Evolutionary conservation across 1,140 invertebrate species (phyloP), one percentile per base, ranked within the genome.

Genomic region (Reticulitermes speratus): DNA sequence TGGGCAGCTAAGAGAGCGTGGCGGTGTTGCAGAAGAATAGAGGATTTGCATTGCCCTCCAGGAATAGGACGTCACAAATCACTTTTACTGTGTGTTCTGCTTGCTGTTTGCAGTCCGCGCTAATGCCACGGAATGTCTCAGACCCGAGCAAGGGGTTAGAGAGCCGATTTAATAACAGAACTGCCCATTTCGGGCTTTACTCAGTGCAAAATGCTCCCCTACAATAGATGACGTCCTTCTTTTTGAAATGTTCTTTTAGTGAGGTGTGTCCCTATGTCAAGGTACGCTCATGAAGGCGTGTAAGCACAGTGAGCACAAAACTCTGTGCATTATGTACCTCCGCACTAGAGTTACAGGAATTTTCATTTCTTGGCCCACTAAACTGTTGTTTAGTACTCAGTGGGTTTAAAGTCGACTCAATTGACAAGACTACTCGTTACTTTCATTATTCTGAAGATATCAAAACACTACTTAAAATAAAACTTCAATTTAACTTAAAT

Each of bases 41-140:
- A 44, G 83, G 83, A 84, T 84, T 84, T 84, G 83, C 83, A 84
- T 84, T 44, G 48, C 44, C n/a, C 65, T 75, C 7, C 65, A 75
- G 65, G 65, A 55, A 75, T 52, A 84, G 83, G 21, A 30, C 48
- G 83, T 44, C 83, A 84, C 83, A 84, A 84, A 84, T 84, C 83
- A 84, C 83, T 84, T 84, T 84, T 45, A 84, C 83, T 84, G 83
- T 52, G 48, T 84, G 83, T 75, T 75, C 65, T 75, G 65, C 65
- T n/a, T 75, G 65, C 65, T 75, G 65, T 75, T 75, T 75, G 65
- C 65, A 75, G 65, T 25, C 65, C 83, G 25, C 32, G 83, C 83
- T 84, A 52, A 45, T 44, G 44, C 44, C 45, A 32, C 44, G 83
- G 21, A 84, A 44, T 84, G 83, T 84, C 83, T 84, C 83, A 84